Evolutionary conservation across 2,888 invertebrate genomes (phyloP).

Genomic region (Pseudeuparius sepicola): DNA sequence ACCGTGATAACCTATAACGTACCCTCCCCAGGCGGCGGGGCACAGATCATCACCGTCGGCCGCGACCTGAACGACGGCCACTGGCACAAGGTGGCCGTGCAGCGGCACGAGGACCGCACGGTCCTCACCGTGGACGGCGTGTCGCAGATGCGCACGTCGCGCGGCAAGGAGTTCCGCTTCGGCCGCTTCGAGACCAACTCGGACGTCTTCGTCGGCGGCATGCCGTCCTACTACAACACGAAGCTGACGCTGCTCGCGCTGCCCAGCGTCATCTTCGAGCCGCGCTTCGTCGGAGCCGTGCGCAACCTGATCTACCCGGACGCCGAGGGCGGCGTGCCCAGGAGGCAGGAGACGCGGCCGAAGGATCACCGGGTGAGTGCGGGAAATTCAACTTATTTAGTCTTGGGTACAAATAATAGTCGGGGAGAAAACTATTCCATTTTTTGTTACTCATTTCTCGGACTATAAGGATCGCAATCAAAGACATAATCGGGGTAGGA

Average conservation of each 20-base stretch:
- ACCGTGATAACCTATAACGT: too few relatives aligned
- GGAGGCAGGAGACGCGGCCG: constrained; percentile 77
- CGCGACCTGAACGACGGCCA: constrained; percentile 79
- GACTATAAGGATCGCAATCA: too few relatives aligned
- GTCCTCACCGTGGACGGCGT: constrained; percentile 78
- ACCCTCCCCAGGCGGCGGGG: constrained; percentile 84
- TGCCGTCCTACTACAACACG: constrained; percentile 86
- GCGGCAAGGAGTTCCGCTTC: constrained; percentile 82
- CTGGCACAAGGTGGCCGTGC: constrained; percentile 85
- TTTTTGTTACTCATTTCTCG: too few relatives aligned
- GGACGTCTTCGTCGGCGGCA: constrained; percentile 93
- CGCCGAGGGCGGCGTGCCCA: constrained; percentile 62
- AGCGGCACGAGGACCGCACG: constrained; percentile 73
- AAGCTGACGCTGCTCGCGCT: constrained; percentile 76
- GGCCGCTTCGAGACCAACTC: constrained; percentile 81
- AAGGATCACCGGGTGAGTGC: constrained; percentile 65
- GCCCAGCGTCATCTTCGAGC: constrained; percentile 88
- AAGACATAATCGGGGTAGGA: too few relatives aligned
- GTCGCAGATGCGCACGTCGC: constrained; percentile 65
- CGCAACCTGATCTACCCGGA: constrained; percentile 87
- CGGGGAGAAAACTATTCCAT: too few relatives aligned
- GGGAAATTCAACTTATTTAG: not conserved
- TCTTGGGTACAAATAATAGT: too few relatives aligned
- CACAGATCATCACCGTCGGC: constrained; percentile 82
- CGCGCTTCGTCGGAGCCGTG: constrained; percentile 81